Evolutionary conservation across 2,888 invertebrate species (phyloP).

Genomic region (Chrysolina americana): DNA sequence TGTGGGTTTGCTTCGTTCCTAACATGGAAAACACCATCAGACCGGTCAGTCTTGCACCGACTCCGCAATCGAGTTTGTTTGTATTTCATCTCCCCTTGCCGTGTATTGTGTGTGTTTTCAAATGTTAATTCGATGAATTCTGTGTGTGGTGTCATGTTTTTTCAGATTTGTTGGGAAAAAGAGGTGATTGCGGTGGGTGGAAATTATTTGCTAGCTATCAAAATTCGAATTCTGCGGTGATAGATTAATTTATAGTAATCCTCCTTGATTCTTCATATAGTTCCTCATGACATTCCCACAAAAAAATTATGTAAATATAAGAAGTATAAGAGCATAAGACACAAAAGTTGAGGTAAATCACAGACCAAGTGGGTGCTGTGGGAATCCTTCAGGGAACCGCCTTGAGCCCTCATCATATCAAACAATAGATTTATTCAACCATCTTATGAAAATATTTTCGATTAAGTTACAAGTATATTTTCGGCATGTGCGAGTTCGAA

Average conservation of each 20-base stretch:
- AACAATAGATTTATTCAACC: too few relatives aligned
- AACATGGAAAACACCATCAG: slow-evolving; percentile 7
- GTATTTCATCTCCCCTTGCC: slow-evolving; percentile 8
- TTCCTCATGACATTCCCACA: too few relatives aligned
- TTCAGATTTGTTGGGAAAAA: neutral
- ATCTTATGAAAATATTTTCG: too few relatives aligned
- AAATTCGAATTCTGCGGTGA: neutral
- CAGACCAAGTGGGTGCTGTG: too few relatives aligned
- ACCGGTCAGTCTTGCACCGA: slow-evolving; percentile 26
- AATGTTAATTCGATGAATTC: neutral
- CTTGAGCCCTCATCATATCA: too few relatives aligned
- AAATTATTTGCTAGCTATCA: neutral
- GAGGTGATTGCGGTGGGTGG: neutral
- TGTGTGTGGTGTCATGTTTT: neutral
- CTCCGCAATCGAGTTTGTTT: slow-evolving; percentile 13
- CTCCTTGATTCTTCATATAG: too few relatives aligned
- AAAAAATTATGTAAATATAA: too few relatives aligned
- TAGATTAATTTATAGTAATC: too few relatives aligned
- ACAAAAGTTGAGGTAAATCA: too few relatives aligned
- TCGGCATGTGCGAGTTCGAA: too few relatives aligned
- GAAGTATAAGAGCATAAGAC: too few relatives aligned
- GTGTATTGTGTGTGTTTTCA: neutral
- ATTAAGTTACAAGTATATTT: too few relatives aligned
- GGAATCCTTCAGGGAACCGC: neutral
- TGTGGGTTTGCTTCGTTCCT: slow-evolving; percentile 5